Conservation (phyloP, 2,888 invertebrate species). For the Hemaris fuciformis region DNA sequence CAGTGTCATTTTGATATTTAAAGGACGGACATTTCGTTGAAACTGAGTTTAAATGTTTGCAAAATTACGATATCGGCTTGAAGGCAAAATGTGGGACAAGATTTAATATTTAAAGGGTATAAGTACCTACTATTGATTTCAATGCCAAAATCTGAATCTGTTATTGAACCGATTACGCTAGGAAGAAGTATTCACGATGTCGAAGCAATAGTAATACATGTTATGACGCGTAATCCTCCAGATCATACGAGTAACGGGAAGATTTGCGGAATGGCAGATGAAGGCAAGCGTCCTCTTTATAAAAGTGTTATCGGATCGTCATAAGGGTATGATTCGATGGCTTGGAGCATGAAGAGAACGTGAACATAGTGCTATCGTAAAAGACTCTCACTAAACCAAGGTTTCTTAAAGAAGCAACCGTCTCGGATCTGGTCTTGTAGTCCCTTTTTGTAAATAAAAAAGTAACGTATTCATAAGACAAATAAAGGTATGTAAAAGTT, state of each 20-base stretch:
- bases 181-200: not conserved
- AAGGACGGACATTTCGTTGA: not conserved
- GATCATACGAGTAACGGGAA: slow-evolving; percentile 3
- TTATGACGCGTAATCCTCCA: not conserved
- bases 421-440: too few relatives aligned
- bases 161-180: too few relatives aligned
- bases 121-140: too few relatives aligned
- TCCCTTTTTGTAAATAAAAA: too few relatives aligned
- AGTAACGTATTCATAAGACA: too few relatives aligned
- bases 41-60: not conserved
- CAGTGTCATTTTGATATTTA: not conserved
- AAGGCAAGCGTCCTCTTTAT: slow-evolving; percentile 8
- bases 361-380: not conserved
- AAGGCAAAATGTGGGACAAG: not conserved
- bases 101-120: not conserved
- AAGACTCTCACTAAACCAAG: not conserved
- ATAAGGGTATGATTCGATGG: slow-evolving; percentile 7
- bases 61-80: not conserved
- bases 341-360: not conserved
- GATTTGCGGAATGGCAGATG: slow-evolving; percentile 7
- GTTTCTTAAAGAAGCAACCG: too few relatives aligned
- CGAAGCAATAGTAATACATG: not conserved
- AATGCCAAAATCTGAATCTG: too few relatives aligned
- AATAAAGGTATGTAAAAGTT: too few relatives aligned
- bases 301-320: slow-evolving; percentile 5